A percentile compares a stretch with the other conserved stretches of the same genome.
phyloP scores from a whole-genome alignment of 1,140 invertebrate species.

The Macrosteles quadrilineatus region DNA sequence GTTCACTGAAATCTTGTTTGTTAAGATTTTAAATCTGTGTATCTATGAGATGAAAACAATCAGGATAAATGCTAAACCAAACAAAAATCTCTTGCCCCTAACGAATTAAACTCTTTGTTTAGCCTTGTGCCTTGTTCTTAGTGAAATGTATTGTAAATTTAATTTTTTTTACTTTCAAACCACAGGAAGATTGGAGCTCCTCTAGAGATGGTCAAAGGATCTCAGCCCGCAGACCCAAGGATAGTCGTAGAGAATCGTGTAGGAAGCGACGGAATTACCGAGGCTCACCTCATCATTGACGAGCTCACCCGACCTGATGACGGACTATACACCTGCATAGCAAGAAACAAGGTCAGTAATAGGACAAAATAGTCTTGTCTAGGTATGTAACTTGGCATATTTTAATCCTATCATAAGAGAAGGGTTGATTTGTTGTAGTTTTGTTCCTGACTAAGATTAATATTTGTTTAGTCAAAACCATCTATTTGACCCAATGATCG shows the following conservation, averaged over 20 bases:
- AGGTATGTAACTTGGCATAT: too few relatives aligned
- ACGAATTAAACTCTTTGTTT: too few relatives aligned
- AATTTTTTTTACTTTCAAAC: too few relatives aligned
- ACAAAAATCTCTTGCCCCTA: too few relatives aligned
- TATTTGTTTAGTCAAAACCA: background rate
- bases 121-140: too few relatives aligned
- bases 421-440: background rate
- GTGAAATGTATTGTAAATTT: background rate
- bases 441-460: background rate
- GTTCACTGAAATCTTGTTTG: too few relatives aligned
- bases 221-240: conserved; percentile 59
- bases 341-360: conserved; percentile 63
- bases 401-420: too few relatives aligned
- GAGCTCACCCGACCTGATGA: conserved; percentile 70
- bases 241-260: conserved; percentile 59
- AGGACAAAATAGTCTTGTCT: too few relatives aligned
- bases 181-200: conserved; percentile 42
- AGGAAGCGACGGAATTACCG: conserved; percentile 61
- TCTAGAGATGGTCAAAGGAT: conserved; percentile 56
- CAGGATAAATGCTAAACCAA: too few relatives aligned
- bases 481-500: too few relatives aligned
- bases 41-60: too few relatives aligned
- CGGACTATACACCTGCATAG: conserved; percentile 86
- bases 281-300: conserved; percentile 64
- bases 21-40: too few relatives aligned